Percentiles rank a stretch among this genome's conserved stretches.
Evolutionary conservation across 2,797 vertebrate species (phyloP).

Genomic region (Hylomyscus alleni): DNA sequence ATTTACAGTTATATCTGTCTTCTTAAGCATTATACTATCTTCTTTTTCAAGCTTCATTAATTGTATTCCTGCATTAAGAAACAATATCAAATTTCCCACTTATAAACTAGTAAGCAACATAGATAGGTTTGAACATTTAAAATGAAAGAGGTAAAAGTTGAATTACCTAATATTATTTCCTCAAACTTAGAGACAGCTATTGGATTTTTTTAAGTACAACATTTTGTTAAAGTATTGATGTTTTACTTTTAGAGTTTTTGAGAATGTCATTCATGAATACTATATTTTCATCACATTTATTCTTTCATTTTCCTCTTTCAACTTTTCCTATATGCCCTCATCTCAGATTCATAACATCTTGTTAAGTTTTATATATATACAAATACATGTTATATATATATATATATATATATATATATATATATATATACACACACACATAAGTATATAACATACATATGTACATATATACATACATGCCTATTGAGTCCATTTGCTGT

Average conservation of each 20-base stretch:
- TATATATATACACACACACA: too few species aligned
- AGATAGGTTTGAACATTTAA: neutral
- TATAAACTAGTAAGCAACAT: neutral
- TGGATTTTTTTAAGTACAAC: neutral
- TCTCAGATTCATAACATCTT: neutral
- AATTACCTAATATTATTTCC: neutral
- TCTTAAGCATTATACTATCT: neutral
- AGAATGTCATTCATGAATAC: neutral
- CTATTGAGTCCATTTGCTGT: neutral
- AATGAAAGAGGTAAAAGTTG: neutral
- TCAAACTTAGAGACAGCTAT: neutral
- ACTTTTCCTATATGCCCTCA: neutral
- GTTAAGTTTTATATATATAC: neutral
- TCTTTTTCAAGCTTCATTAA: neutral
- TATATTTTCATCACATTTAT: neutral
- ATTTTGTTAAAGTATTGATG: neutral
- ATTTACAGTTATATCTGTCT: neutral
- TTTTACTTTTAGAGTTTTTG: neutral
- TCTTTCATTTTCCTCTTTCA: neutral
- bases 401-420: too few species aligned
- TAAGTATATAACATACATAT: too few species aligned
- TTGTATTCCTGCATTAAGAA: constrained; percentile 13
- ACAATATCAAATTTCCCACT: neutral
- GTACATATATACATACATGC: neutral
- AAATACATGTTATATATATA: too few species aligned